Percentiles rank a stretch among this genome's conserved stretches.
Conservation (phyloP, 1,140 invertebrate genomes). For the Hylyphantes graminicola region DNA sequence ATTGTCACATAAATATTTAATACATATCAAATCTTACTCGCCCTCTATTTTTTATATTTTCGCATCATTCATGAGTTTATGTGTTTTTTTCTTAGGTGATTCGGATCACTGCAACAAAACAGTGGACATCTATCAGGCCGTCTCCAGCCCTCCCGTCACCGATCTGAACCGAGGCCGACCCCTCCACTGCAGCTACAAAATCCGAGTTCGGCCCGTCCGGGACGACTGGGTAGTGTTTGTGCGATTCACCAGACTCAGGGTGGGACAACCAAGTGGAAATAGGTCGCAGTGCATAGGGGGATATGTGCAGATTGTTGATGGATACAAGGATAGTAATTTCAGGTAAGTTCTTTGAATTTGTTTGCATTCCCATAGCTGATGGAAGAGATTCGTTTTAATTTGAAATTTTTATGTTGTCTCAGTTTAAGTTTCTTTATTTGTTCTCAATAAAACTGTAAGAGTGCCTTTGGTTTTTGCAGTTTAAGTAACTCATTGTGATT, state of each 20-base stretch:
- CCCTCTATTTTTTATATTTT: no score
- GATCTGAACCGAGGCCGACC: slow-evolving; percentile 83
- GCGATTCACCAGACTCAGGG: slow-evolving; percentile 67
- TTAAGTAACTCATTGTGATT: no score
- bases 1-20: no score
- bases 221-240: slow-evolving; percentile 89
- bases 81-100: slow-evolving; percentile 22
- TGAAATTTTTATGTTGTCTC: no score
- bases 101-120: slow-evolving; percentile 82
- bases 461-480: no score
- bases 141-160: slow-evolving; percentile 85
- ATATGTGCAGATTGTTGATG: slow-evolving; percentile 63
- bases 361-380: no score
- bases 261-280: slow-evolving; percentile 60
- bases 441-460: no score
- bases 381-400: no score
- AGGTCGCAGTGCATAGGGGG: slow-evolving; percentile 61
- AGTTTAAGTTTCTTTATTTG: no score
- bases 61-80: no score
- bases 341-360: background rate
- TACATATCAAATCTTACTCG: no score
- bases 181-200: slow-evolving; percentile 88
- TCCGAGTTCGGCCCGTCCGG: slow-evolving; percentile 80
- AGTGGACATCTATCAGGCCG: slow-evolving; percentile 90
- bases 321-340: slow-evolving; percentile 62